phyloP scores from a whole-genome alignment of 2,113 vertebrate species.

The Etia nguti region DNA sequence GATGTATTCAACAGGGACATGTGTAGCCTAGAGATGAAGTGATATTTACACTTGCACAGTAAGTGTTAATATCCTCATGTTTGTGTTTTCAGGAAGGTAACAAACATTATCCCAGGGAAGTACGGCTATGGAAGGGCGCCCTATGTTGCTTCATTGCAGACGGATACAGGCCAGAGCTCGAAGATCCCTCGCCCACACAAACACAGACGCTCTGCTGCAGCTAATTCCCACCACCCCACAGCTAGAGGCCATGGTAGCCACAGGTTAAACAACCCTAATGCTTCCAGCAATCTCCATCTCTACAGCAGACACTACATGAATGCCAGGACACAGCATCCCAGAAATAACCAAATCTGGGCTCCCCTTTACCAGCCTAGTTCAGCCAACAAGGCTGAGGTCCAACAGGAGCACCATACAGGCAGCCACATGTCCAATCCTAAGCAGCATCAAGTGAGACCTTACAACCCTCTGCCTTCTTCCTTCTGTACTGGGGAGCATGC shows the following conservation, averaged over 20 bases:
- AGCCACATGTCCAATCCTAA: slow-evolving; percentile 22
- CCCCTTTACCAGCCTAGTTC: slow-evolving; percentile 75
- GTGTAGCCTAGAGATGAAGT: not conserved
- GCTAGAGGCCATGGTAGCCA: not conserved
- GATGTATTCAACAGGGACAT: not conserved
- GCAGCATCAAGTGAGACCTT: slow-evolving; percentile 26
- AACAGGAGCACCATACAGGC: slow-evolving; percentile 54
- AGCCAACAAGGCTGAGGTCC: slow-evolving; percentile 42
- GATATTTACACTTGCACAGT: not conserved
- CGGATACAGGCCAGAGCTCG: slow-evolving; percentile 60
- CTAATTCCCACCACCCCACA: not conserved
- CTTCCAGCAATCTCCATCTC: slow-evolving; percentile 22
- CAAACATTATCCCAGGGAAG: slow-evolving; percentile 80
- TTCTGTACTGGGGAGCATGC: slow-evolving; percentile 66
- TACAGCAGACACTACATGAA: slow-evolving; percentile 27
- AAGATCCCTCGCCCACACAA: slow-evolving; percentile 51
- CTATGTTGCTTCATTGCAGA: slow-evolving; percentile 78
- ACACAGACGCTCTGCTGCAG: slow-evolving; percentile 65
- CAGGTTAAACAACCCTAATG: slow-evolving; percentile 9
- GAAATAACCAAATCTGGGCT: slow-evolving; percentile 59
- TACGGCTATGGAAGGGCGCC: slow-evolving; percentile 89
- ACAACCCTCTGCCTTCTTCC: slow-evolving; percentile 61
- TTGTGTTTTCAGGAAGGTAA: slow-evolving; percentile 71
- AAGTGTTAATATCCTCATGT: not conserved
- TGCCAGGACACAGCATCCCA: slow-evolving; percentile 51